Percentiles rank a stretch among this genome's conserved stretches.
Evolutionary conservation across 2,113 vertebrate species (phyloP).

Genomic region (Anseranas semipalmata): DNA sequence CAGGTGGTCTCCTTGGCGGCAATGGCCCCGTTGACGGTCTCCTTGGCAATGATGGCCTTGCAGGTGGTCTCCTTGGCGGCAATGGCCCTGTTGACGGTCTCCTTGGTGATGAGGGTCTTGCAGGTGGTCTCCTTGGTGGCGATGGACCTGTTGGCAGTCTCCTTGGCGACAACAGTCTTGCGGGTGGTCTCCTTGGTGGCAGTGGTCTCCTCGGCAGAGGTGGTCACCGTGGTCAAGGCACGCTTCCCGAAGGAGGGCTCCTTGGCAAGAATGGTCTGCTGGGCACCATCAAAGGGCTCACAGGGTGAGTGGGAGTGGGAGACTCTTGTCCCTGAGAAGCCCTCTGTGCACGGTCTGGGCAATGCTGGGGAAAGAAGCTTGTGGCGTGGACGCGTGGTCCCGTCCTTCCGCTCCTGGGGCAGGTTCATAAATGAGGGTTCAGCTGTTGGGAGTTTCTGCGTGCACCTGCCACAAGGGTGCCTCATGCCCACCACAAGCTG

Average conservation of each 20-base stretch:
- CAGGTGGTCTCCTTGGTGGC: rapidly evolving
- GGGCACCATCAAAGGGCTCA: neutral
- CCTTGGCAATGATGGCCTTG: neutral
- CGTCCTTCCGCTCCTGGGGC: neutral
- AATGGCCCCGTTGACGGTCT: constrained; percentile 1
- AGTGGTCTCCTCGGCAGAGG: neutral
- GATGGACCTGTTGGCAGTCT: neutral
- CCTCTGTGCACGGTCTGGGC: rapidly evolving
- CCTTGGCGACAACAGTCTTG: neutral
- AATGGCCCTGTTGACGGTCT: neutral
- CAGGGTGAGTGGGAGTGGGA: constrained; percentile 59
- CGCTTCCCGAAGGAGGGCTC: neutral
- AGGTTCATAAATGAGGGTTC: neutral
- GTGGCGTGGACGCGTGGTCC: neutral
- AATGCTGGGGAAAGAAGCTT: neutral
- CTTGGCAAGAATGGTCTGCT: constrained; percentile 44
- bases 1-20: neutral
- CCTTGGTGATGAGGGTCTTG: rapidly evolving
- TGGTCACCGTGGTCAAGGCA: neutral
- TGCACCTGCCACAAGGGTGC: neutral
- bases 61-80: neutral
- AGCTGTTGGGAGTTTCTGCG: neutral
- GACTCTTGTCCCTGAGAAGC: too few relatives aligned
- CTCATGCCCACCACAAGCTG: neutral
- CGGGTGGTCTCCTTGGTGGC: neutral